Evolutionary conservation across 2,888 invertebrate species (phyloP), one percentile per base, ranked within the genome.

Genomic region (Nemotelus nigrinus): DNA sequence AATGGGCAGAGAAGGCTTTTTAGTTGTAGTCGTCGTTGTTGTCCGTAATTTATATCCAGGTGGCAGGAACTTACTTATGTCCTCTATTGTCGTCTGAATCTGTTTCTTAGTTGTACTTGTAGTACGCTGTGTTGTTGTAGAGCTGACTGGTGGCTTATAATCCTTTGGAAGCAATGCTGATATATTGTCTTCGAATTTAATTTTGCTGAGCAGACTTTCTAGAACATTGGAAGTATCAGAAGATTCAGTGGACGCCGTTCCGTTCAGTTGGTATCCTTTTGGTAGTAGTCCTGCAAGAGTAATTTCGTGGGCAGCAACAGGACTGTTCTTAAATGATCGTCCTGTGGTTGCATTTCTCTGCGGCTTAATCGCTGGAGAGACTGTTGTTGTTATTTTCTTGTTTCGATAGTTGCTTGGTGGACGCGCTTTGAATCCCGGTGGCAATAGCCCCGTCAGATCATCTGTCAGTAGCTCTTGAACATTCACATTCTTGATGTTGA

Each of bases 1-100:
- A 7, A 77, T 47, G 48, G 79, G 67, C 50, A 78, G 71, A 41
- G 70, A 47, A 45, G 86, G 85, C 71, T 83, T 84, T 2, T 85
- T 79, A 0, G 84, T 67, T 0, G 84, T 80, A 2, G 77, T 84
- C 0, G 84, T 70, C 0, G 85, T 80, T 3, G 78, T 84, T 47
- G 86, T 85, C 64, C 82, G 83, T 2, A 85, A 83, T 81, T 92
- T 93, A 82, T 90, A 94, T 2, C 91, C 92, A 6, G 91, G 89
- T n/a, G 93, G 93, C 79, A 93, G 86, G 68, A 93, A 88, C 80
- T 91, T 89, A 82, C 88, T 89, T 0, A 91, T 82, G 81, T 91
- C 90, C 81, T 90, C 90, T 63, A 88, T 87, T 82, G 90, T 88
- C 7, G 89, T 85, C 4, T 83, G 81, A 0, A 80, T 77, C 0